Conservation (phyloP, 2,113 vertebrate genomes). For the Python bivittatus region DNA sequence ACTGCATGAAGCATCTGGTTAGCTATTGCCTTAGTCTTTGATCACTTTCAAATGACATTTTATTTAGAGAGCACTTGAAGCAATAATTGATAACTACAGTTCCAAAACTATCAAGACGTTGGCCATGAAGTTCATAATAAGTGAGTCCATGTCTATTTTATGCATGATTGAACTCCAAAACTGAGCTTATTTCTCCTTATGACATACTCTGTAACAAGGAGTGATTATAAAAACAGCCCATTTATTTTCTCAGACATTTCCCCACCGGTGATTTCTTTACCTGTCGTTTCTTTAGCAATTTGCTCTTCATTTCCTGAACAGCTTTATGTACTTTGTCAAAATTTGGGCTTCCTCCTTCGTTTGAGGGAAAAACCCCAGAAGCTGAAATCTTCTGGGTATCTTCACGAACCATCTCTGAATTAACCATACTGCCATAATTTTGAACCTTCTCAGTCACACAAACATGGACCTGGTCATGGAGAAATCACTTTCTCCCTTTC, state of each 20-base stretch:
- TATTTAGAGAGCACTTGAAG: conserved; percentile 33
- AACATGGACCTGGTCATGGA: too few relatives aligned
- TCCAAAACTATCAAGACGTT: conserved; percentile 12
- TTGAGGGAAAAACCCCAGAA: not conserved
- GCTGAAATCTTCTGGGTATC: not conserved
- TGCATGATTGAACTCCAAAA: not conserved
- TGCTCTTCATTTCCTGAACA: not conserved
- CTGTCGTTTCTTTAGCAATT: not conserved
- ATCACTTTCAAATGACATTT: conserved; percentile 31
- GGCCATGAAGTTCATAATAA: not conserved
- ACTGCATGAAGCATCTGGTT: conserved; percentile 35
- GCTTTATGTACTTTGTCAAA: not conserved
- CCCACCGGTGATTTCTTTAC: not conserved
- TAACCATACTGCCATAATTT: not conserved
- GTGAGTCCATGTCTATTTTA: not conserved
- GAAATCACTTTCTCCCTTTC: not conserved
- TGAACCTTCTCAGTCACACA: too few relatives aligned
- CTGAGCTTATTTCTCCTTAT: not conserved
- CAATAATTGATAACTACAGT: not conserved
- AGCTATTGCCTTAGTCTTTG: conserved; percentile 34
- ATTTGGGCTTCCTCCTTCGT: not conserved
- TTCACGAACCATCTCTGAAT: not conserved
- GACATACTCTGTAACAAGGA: not conserved
- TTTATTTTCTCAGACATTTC: not conserved
- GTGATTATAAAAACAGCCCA: not conserved